Base-by-base conservation (phyloP, 2,113 vertebrate genomes). In the Ammodytes marinus region DNA sequence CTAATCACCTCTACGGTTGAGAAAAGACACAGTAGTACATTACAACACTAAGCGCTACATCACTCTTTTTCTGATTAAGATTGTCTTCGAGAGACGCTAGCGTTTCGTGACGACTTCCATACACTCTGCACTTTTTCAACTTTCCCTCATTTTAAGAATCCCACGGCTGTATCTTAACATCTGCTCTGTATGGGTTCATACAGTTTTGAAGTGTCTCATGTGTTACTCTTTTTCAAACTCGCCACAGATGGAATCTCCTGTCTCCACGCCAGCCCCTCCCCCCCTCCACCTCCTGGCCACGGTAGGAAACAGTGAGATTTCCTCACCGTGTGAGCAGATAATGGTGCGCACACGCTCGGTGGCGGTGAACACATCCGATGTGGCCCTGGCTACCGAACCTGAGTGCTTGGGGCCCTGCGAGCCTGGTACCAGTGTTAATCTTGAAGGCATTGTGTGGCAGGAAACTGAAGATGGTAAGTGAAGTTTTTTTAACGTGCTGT, bases 401-500 rank as follows among this genome's bases (percentile, higher is more conserved):
- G 98, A 99, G 91, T 99, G 98, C 91, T 89, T 99, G 94, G 98
- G 98, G 58, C 98, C 98, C 77, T 99, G 98, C 4, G 98, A 99
- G 89, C 98, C 98, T 0, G 98, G 98, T 8, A 99, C 98, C 86
- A 99, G 98, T 1, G 98, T 99, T 82, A 99, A 99, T 92, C 96
- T 99, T 10, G 98, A 99, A 92, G 98, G 98, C 91, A 99, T 99
- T 0, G 98, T 99, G 79, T 99, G 98, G 98, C 98, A 99, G 88
- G 98, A 99, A 92, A 99, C 98, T 0, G 98, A 99, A 88, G 98
- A 99, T 0, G 98, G 98, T 99, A 94, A 97, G 98, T 80, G 8
- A 59, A 79, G 45, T 5, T 42, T 47, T 27, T 68, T 73, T 54
- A 46, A 71, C 2, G 0, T 49, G 49, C 50, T 77, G 35, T 42